Conservation (phyloP, 64 coral and sea anemone species). For the Platygyra sinensis region DNA sequence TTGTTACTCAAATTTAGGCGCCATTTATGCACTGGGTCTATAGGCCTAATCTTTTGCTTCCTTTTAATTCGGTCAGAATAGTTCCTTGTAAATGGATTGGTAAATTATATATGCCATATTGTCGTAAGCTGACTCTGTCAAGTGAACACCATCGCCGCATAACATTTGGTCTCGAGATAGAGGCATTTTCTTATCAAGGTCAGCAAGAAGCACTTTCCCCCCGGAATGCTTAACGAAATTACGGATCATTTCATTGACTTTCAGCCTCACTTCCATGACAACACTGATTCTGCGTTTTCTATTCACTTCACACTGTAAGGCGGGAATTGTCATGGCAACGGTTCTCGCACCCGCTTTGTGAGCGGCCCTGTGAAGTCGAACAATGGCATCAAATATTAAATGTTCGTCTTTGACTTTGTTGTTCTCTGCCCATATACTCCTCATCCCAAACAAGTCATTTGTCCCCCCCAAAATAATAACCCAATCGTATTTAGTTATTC, state of each 20-base stretch:
- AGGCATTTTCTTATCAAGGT: slow-evolving; percentile 60
- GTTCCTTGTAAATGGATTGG: slow-evolving; percentile 6
- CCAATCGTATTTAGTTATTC: slow-evolving; percentile 34
- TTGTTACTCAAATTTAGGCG: too few relatives aligned
- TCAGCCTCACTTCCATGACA: slow-evolving; percentile 32
- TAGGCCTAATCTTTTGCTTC: background rate
- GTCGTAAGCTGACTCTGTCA: slow-evolving; percentile 49
- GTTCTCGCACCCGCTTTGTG: slow-evolving; percentile 41
- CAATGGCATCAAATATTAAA: slow-evolving; percentile 46
- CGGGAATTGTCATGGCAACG: slow-evolving; percentile 52
- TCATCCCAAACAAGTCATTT: slow-evolving; percentile 51
- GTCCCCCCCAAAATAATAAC: slow-evolving; percentile 68
- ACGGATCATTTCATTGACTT: slow-evolving; percentile 46
- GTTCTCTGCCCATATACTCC: slow-evolving; percentile 20
- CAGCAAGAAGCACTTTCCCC: slow-evolving; percentile 49
- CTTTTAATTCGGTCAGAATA: background rate
- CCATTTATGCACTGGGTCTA: too few relatives aligned
- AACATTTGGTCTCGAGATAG: slow-evolving; percentile 38
- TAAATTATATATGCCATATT: slow-evolving; percentile 54
- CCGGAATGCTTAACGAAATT: slow-evolving; percentile 26
- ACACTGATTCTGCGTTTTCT: background rate
- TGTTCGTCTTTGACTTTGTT: slow-evolving; percentile 31
- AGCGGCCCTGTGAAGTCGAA: slow-evolving; percentile 28
- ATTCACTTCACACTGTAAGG: slow-evolving; percentile 38
- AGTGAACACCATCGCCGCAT: slow-evolving; percentile 54